Base-by-base conservation (phyloP, 2,113 vertebrate species). In the Ancistrus triradiatus region DNA sequence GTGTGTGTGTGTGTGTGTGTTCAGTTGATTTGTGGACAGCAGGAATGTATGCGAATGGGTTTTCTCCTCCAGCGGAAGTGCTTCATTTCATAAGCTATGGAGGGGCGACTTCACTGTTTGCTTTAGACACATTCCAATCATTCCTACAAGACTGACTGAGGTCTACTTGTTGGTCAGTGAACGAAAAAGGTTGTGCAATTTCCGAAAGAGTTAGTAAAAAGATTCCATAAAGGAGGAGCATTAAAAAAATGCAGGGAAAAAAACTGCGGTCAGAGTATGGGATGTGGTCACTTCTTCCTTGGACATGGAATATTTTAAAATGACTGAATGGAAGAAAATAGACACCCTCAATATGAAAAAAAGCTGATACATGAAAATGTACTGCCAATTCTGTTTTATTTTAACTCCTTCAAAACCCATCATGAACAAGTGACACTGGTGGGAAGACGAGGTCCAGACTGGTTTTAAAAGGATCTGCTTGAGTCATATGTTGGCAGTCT, bases 41-140 rank as follows among this genome's bases (percentile, higher is more conserved):
- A 50, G 44, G 57, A 37, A 53, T 66, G 53, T 46, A n/a, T n/a
- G 7, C 22, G 52, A 43, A 17, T 52, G 38, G 43, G 2, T 25
- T 47, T 49, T 37, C 59, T 43, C 22, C 58, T 53, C 69, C 47
- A 1, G 37, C 48, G 70, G 61, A 69, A 73, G 75, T 74, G 70
- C 60, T 74, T 67, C 72, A 75, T 80, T 84, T 81, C 79, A 82
- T 83, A 80, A 81, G 68, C 67, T 66, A 74, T 70, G 69, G 75
- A 74, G 78, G 73, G 31, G 18, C 53, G 69, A 72, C 42, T 80
- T 68, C 60, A 79, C 75, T 87, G 86, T 88, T 87, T 88, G 83
- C 82, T 81, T 82, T 79, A 81, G 80, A 74, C 62, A 73, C 83
- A 89, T 88, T 87, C 85, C 81, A 82, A 59, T 47, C 55, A 88